phyloP scores from a whole-genome alignment of 2,888 invertebrate species.

The Gandaritis pyraliata region DNA sequence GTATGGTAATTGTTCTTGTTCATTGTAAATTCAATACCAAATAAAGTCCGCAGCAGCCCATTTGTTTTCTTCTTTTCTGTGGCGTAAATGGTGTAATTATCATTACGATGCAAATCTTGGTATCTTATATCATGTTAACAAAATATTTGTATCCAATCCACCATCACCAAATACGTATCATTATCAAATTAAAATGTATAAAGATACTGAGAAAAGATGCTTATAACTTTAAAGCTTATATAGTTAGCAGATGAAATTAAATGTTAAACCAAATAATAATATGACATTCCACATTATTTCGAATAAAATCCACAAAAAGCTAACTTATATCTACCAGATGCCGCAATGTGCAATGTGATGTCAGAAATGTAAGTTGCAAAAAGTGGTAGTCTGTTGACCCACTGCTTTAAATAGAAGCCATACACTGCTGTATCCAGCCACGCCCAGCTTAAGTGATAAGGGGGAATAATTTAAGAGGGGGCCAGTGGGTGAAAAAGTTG shows the following conservation, averaged over 20 bases:
- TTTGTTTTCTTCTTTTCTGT: too few relatives aligned
- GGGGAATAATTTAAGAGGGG: conserved; percentile 1
- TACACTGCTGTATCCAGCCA: conserved; percentile 22
- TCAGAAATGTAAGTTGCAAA: conserved; percentile 35
- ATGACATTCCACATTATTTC: conserved; percentile 13
- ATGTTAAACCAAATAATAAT: neutral
- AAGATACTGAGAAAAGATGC: too few relatives aligned
- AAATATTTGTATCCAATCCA: too few relatives aligned
- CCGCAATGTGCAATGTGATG: conserved; percentile 37
- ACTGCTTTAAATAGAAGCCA: conserved; percentile 42
- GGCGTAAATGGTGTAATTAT: too few relatives aligned
- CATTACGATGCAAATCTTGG: too few relatives aligned
- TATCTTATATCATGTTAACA: too few relatives aligned
- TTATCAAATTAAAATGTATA: too few relatives aligned
- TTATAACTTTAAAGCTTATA: too few relatives aligned
- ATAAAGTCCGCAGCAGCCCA: neutral
- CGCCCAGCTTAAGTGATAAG: conserved; percentile 7
- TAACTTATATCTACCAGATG: conserved; percentile 41
- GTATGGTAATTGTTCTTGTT: neutral
- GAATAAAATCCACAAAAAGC: conserved; percentile 28
- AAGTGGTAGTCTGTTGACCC: conserved; percentile 39
- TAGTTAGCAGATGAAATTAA: too few relatives aligned
- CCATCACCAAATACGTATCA: too few relatives aligned
- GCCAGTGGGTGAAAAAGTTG: neutral
- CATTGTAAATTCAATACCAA: neutral